Evolutionary conservation across 2,888 invertebrate species (phyloP).

Genomic region (Scaptomyza cyrtandrae): DNA sequence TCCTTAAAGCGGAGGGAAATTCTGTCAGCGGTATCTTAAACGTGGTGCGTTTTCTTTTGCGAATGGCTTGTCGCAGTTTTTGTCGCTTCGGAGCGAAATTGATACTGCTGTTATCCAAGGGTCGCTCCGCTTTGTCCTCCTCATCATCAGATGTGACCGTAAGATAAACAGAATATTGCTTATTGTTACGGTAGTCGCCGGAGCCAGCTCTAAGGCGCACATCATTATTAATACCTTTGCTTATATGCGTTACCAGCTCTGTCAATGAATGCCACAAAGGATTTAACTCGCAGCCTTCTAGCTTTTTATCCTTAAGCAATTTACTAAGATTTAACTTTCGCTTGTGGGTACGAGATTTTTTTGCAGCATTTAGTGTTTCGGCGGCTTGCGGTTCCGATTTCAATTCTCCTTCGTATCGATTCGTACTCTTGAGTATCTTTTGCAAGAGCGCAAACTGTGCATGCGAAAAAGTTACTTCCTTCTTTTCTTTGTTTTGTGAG

Average conservation of each 20-base stretch:
- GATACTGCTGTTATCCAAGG: background rate
- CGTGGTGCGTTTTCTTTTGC: background rate
- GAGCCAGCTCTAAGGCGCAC: slow-evolving; percentile 33
- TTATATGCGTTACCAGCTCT: slow-evolving; percentile 51
- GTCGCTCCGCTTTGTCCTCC: slow-evolving; percentile 30
- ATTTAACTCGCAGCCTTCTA: slow-evolving; percentile 13
- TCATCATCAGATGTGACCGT: slow-evolving; percentile 55
- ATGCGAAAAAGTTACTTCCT: background rate
- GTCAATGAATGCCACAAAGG: slow-evolving; percentile 41
- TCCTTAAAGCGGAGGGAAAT: background rate
- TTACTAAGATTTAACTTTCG: slow-evolving; percentile 49
- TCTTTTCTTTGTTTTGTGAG: background rate
- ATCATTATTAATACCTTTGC: slow-evolving; percentile 11
- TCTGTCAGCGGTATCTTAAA: background rate
- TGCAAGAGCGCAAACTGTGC: slow-evolving; percentile 1
- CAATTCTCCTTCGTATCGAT: no score
- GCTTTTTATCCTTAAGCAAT: slow-evolving; percentile 26
- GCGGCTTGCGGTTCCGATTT: no score
- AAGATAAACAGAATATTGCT: slow-evolving; percentile 54
- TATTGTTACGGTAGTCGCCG: background rate
- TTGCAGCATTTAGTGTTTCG: background rate
- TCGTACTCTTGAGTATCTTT: background rate
- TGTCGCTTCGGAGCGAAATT: background rate
- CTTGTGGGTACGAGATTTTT: background rate
- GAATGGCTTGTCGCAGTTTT: background rate